phyloP scores from a whole-genome alignment of 2,113 vertebrate genomes.

The Chionis minor region DNA sequence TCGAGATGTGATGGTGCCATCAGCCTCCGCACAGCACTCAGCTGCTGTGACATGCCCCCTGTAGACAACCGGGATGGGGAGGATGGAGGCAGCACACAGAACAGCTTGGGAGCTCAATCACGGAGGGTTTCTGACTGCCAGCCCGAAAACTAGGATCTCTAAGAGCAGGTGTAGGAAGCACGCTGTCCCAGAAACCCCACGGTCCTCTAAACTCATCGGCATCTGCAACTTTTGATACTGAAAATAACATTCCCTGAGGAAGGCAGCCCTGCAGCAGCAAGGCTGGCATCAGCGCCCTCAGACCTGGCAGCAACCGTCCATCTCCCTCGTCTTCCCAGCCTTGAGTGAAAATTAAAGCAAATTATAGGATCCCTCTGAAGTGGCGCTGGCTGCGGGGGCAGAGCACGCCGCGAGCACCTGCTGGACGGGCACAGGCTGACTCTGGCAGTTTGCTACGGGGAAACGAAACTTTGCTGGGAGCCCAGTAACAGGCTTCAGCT shows the following conservation, averaged over 20 bases:
- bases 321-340: not conserved
- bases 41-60: not conserved
- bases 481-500: not conserved
- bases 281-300: not conserved
- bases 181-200: not conserved
- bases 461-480: not conserved
- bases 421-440: not conserved
- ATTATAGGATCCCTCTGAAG: not conserved
- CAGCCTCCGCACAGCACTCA: rapidly evolving
- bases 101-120: not conserved
- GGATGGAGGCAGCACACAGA: not conserved
- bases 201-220: not conserved
- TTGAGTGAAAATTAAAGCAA: not conserved
- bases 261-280: not conserved
- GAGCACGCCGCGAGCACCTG: rapidly evolving
- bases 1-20: not conserved
- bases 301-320: rapidly evolving
- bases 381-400: not conserved
- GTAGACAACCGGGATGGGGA: not conserved
- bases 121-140: not conserved
- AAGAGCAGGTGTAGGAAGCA: not conserved
- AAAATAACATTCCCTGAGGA: not conserved
- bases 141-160: not conserved
- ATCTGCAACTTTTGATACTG: not conserved
- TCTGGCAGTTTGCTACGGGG: not conserved